These are phyloP conservation scores for Eupelmus urozonus DNA, from an alignment of 2,888 invertebrate genomes.

Conservation along the genomic window DNA sequence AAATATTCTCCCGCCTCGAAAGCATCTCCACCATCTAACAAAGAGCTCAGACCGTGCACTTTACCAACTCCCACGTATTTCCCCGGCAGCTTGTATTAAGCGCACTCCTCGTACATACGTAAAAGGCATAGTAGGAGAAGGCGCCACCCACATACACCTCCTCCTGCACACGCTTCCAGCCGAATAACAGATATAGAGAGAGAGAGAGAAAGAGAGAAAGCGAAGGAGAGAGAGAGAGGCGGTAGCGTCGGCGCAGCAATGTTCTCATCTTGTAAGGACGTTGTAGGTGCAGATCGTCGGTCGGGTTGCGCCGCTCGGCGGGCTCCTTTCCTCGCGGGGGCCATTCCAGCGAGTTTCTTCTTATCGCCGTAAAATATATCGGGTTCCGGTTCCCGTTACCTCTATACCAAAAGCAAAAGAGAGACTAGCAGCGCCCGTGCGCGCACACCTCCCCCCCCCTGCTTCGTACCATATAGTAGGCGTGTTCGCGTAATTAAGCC, in stretches of 20 bases:
- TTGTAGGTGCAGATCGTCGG: conserved; percentile 47
- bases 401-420: conserved; percentile 57
- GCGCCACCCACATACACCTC: too few relatives aligned
- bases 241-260: conserved; percentile 2
- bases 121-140: too few relatives aligned
- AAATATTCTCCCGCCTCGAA: too few relatives aligned
- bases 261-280: conserved; percentile 55
- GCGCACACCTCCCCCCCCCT: neutral
- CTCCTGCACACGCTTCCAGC: too few relatives aligned
- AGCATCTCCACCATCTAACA: too few relatives aligned
- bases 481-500: conserved; percentile 76
- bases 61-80: too few relatives aligned
- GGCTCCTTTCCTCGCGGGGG: conserved; percentile 51
- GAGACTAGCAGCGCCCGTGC: neutral
- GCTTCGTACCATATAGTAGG: conserved; percentile 66
- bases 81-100: too few relatives aligned
- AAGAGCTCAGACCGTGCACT: too few relatives aligned
- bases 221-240: neutral
- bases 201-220: neutral
- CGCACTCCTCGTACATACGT: too few relatives aligned
- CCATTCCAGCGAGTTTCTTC: conserved; percentile 61
- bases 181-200: neutral
- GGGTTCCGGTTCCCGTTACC: conserved; percentile 72
- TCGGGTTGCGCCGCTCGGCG: conserved; percentile 11
- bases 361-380: conserved; percentile 65